Evolutionary conservation across 2,888 invertebrate species (phyloP).

Genomic region (Mythimna loreyi): DNA sequence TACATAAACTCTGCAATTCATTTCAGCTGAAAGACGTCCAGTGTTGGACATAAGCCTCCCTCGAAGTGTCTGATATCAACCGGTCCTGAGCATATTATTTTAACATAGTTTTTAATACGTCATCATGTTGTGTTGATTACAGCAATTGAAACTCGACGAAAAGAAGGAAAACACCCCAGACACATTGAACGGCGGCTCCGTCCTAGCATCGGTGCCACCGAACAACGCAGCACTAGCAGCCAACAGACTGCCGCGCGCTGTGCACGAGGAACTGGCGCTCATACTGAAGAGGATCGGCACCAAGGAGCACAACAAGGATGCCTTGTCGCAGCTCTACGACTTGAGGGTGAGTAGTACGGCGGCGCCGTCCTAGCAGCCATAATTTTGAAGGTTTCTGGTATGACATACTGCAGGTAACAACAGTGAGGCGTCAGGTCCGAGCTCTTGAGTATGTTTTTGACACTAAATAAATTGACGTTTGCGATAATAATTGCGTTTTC

Average conservation of each 20-base stretch:
- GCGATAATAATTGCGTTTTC: not conserved
- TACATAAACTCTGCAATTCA: too few species aligned
- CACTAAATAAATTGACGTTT: not conserved
- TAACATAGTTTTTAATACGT: too few species aligned
- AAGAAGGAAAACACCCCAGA: constrained; percentile 85
- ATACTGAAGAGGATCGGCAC: constrained; percentile 98
- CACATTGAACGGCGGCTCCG: constrained; percentile 81
- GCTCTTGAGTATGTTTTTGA: not conserved
- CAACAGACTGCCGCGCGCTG: constrained; percentile 92
- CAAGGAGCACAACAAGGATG: constrained; percentile 96
- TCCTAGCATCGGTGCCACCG: constrained; percentile 87
- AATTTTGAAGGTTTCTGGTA: too few species aligned
- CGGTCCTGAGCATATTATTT: too few species aligned
- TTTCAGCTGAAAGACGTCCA: too few species aligned
- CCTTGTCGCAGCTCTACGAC: constrained; percentile 95
- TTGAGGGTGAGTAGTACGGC: constrained; percentile 90
- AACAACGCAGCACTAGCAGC: constrained; percentile 78
- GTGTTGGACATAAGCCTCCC: too few species aligned
- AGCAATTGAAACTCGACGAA: constrained; percentile 91
- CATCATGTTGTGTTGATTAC: constrained; percentile 24
- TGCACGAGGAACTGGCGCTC: constrained; percentile 96
- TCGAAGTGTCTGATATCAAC: too few species aligned
- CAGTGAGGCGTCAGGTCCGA: not conserved
- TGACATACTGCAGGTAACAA: not conserved
- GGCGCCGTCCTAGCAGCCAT: too few species aligned